These are phyloP conservation scores for Euzophera pinguis DNA, from an alignment of 2,888 invertebrate genomes.

Conservation along the genomic window DNA sequence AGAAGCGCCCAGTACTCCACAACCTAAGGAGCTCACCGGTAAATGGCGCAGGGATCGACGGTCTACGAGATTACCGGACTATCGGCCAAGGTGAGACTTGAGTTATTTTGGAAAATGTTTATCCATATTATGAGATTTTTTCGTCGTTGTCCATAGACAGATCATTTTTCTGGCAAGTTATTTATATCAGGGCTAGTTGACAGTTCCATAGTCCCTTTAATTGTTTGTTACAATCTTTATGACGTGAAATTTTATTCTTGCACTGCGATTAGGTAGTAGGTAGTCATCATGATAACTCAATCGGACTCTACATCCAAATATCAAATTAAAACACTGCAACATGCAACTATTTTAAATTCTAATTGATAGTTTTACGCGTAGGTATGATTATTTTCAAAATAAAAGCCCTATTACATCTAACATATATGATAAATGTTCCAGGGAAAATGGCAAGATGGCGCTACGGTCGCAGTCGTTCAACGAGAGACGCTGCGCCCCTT, in stretches of 20 bases:
- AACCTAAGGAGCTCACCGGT: slow-evolving; percentile 82
- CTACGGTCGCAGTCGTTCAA: slow-evolving; percentile 75
- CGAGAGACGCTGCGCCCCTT: slow-evolving; percentile 57
- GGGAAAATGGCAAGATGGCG: slow-evolving; percentile 75
- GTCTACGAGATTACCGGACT: slow-evolving; percentile 69
- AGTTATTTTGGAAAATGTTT: neutral
- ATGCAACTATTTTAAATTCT: too few relatives aligned
- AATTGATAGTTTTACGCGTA: too few relatives aligned
- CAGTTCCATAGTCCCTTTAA: too few relatives aligned
- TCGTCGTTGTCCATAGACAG: too few relatives aligned
- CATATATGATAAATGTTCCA: slow-evolving; percentile 38
- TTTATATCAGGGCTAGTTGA: neutral
- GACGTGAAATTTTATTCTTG: too few relatives aligned
- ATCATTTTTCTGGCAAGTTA: too few relatives aligned
- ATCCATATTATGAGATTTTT: neutral
- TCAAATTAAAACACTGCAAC: too few relatives aligned
- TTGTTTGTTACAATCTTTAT: too few relatives aligned
- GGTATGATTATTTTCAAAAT: too few relatives aligned
- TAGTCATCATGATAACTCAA: too few relatives aligned
- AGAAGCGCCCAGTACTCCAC: slow-evolving; percentile 58
- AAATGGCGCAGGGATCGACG: slow-evolving; percentile 87
- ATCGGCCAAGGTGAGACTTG: slow-evolving; percentile 59
- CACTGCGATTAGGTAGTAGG: too few relatives aligned
- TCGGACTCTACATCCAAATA: too few relatives aligned
- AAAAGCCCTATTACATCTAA: neutral